phyloP scores from a whole-genome alignment of 2,797 vertebrate species.

The Limnodromus scolopaceus region DNA sequence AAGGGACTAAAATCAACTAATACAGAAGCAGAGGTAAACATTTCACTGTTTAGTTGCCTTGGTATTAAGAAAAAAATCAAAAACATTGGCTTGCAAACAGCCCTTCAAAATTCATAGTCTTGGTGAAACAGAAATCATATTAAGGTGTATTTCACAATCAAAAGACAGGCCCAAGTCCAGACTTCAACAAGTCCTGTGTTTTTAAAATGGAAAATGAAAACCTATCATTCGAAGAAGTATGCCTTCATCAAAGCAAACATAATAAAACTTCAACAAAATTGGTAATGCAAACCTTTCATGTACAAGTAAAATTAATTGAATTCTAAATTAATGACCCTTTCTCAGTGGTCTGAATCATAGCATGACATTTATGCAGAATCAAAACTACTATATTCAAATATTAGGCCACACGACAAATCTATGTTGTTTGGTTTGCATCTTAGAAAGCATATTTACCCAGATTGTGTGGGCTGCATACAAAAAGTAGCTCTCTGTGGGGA shows the following conservation, averaged over 20 bases:
- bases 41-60: not conserved
- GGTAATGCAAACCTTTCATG: not conserved
- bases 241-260: not conserved
- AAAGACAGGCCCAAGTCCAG: not conserved
- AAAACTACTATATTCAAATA: not conserved
- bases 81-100: not conserved
- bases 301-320: constrained; percentile 32
- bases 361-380: not conserved
- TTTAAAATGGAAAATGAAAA: not conserved
- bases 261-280: constrained; percentile 7
- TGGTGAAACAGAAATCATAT: not conserved
- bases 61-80: not conserved
- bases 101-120: not conserved
- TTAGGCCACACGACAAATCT: not conserved
- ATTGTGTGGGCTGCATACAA: constrained; percentile 31
- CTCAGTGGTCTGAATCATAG: constrained; percentile 3
- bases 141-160: not conserved
- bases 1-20: not conserved
- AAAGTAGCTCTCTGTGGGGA: not conserved
- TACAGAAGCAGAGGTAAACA: not conserved
- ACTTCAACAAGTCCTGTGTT: not conserved
- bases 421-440: not conserved
- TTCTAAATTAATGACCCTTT: constrained; percentile 35
- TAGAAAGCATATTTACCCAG: constrained; percentile 21
- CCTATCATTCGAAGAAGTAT: not conserved